A percentile compares a stretch with the other conserved stretches of the same genome.
Conservation (phyloP, 1,140 invertebrate species). For the Drosophila auraria region DNA sequence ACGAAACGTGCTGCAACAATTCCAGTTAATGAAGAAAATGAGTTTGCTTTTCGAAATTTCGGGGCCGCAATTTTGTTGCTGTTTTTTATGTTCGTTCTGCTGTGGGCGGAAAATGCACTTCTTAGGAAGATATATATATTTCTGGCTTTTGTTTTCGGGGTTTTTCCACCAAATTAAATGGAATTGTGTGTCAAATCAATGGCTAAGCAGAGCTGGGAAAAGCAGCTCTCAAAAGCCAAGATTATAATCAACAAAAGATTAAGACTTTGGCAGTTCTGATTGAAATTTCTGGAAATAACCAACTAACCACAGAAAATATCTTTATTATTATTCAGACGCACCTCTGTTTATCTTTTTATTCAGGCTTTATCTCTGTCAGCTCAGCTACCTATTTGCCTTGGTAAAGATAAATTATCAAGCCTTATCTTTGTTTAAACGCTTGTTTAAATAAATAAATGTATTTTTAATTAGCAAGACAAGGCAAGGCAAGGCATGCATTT, state of each 20-base stretch:
- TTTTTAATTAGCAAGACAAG: conserved; percentile 35
- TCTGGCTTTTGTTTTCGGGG: neutral
- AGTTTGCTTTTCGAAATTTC: conserved; percentile 41
- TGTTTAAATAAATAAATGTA: conserved; percentile 43
- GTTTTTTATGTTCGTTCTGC: conserved; percentile 13
- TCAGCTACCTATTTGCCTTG: conserved; percentile 23
- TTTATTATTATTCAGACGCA: conserved; percentile 13
- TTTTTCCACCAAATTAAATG: conserved; percentile 31
- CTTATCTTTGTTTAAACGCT: conserved; percentile 27
- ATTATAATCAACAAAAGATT: neutral
- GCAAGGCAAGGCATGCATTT: neutral
- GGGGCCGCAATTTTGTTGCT: conserved; percentile 26
- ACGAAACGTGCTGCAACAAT: conserved; percentile 59
- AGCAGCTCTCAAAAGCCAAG: neutral
- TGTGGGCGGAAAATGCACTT: conserved; percentile 39
- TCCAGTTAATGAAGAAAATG: conserved; percentile 66
- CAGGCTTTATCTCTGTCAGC: conserved; percentile 9
- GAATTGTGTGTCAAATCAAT: conserved; percentile 49
- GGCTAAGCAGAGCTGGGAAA: neutral
- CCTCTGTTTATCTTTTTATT: conserved; percentile 17
- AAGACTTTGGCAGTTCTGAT: neutral
- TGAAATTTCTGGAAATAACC: neutral
- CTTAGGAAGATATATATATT: conserved; percentile 11
- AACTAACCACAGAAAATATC: neutral
- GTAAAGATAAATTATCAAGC: conserved; percentile 27